Evolutionary conservation across 2,113 vertebrate species (phyloP).

Genomic region (Labeo catla): DNA sequence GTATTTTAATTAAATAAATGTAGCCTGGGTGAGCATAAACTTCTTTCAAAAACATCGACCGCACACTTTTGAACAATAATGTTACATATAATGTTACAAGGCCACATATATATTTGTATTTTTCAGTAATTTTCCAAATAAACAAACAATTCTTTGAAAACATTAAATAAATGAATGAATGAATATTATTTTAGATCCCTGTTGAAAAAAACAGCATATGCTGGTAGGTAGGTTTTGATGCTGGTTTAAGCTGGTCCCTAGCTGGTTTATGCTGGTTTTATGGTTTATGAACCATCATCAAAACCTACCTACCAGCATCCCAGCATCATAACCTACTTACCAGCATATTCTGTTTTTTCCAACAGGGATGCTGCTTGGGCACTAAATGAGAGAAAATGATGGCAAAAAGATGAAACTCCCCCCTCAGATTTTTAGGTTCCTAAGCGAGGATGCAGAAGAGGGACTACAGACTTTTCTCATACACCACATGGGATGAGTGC

Average conservation of each 20-base stretch:
- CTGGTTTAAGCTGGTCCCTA: too few relatives aligned
- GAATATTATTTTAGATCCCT: background rate
- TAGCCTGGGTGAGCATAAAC: background rate
- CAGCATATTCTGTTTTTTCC: too few relatives aligned
- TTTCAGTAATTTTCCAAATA: background rate
- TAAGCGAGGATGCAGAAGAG: background rate
- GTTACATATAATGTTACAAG: too few relatives aligned
- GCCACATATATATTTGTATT: background rate
- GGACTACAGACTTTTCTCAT: background rate
- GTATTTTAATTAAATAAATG: background rate
- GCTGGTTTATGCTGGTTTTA: too few relatives aligned
- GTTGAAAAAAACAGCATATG: too few relatives aligned
- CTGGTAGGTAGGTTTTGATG: too few relatives aligned
- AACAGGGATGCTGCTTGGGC: background rate
- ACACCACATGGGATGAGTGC: conserved; percentile 10
- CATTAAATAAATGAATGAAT: background rate
- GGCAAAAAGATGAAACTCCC: background rate
- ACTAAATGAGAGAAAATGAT: background rate
- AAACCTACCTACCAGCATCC: too few relatives aligned
- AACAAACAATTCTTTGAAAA: background rate
- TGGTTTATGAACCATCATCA: too few relatives aligned
- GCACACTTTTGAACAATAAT: background rate
- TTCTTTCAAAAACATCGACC: background rate
- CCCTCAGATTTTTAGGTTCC: background rate
- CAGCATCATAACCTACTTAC: too few relatives aligned